Evolutionary conservation across 2,888 invertebrate genomes (phyloP).

Genomic region (Drosophila hamatofila): DNA sequence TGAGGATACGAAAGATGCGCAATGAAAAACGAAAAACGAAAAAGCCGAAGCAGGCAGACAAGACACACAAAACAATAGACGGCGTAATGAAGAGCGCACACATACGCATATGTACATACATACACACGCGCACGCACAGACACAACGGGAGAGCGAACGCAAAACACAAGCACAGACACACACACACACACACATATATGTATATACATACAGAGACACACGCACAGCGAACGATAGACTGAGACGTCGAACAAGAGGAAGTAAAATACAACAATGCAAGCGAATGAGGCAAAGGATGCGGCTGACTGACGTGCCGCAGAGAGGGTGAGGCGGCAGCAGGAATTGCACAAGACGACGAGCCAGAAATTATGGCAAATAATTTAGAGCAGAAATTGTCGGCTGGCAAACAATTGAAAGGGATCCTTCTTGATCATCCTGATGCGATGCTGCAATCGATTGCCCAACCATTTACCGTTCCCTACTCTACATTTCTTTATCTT

Average conservation of each 20-base stretch:
- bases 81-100: constrained; percentile 71
- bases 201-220: not conserved
- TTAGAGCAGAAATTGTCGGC: constrained; percentile 78
- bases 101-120: constrained; percentile 34
- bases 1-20: constrained; percentile 49
- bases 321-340: constrained; percentile 31
- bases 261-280: constrained; percentile 70
- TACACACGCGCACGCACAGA: constrained; percentile 17
- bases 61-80: constrained; percentile 65
- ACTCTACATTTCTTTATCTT: constrained; percentile 31
- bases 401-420: constrained; percentile 65
- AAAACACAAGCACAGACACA: constrained; percentile 32
- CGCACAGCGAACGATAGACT: constrained; percentile 30
- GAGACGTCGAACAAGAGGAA: constrained; percentile 68
- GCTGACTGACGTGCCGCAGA: constrained; percentile 52
- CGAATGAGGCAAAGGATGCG: constrained; percentile 64
- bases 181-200: constrained; percentile 6
- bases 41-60: constrained; percentile 38
- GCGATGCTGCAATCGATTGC: constrained; percentile 43
- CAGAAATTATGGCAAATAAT: constrained; percentile 82
- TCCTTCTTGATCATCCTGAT: constrained; percentile 42
- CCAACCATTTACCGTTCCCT: constrained; percentile 32
- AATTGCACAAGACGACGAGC: constrained; percentile 59
- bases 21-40: constrained; percentile 1
- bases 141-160: constrained; percentile 46